phyloP scores from a whole-genome alignment of 2,113 vertebrate genomes.

The Clarias macrocephalus region DNA sequence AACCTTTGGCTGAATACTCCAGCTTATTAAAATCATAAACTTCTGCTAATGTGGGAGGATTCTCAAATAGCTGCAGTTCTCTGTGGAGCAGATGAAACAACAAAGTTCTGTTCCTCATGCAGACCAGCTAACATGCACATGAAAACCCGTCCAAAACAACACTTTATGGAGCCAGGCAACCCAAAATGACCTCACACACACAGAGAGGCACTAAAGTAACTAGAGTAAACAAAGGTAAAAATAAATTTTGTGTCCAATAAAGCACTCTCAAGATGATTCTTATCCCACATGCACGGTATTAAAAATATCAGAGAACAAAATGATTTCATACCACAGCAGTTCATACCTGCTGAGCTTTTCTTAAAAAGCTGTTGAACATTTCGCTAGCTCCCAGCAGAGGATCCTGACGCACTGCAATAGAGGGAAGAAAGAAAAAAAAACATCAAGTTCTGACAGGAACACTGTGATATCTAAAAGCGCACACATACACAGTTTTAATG shows the following conservation, averaged over 20 bases:
- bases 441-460: slow-evolving; percentile 5
- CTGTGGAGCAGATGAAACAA: slow-evolving; percentile 59
- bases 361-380: slow-evolving; percentile 94
- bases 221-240: background rate
- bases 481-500: background rate
- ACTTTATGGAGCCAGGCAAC: background rate
- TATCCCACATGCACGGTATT: background rate
- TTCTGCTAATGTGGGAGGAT: slow-evolving; percentile 32
- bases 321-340: background rate
- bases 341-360: slow-evolving; percentile 93
- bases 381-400: slow-evolving; percentile 88
- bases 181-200: too few relatives aligned
- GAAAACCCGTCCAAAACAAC: background rate
- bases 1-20: background rate
- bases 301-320: background rate
- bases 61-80: slow-evolving; percentile 38
- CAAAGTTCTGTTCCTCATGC: slow-evolving; percentile 58
- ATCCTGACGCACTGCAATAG: slow-evolving; percentile 87
- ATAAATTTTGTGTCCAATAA: background rate
- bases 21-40: background rate
- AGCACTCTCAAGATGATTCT: background rate
- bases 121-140: background rate
- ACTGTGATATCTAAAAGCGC: background rate
- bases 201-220: background rate
- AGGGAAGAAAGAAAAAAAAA: background rate